A percentile compares a stretch with the other conserved stretches of the same genome.
phyloP scores from a whole-genome alignment of 2,113 vertebrate genomes.

The Eidolon helvum region DNA sequence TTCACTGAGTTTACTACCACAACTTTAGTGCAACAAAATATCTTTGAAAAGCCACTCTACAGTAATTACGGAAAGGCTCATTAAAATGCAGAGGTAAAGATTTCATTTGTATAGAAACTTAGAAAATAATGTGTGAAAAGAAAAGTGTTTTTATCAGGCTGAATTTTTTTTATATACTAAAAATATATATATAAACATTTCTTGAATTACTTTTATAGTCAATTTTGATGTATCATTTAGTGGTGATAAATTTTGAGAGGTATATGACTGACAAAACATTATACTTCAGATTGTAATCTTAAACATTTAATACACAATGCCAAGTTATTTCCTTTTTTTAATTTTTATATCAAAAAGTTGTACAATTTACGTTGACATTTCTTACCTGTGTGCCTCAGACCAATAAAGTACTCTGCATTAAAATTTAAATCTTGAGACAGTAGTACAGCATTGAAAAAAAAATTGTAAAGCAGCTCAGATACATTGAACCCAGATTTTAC shows the following conservation, averaged over 20 bases:
- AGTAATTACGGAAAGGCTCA: slow-evolving; percentile 83
- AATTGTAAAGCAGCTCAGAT: slow-evolving; percentile 84
- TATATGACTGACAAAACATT: slow-evolving; percentile 65
- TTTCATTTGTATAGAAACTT: slow-evolving; percentile 80
- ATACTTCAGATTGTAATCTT: slow-evolving; percentile 73
- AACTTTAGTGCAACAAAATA: slow-evolving; percentile 84
- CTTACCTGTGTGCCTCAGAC: slow-evolving; percentile 82
- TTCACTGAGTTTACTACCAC: slow-evolving; percentile 78
- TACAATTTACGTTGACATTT: slow-evolving; percentile 78
- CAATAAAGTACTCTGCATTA: slow-evolving; percentile 84
- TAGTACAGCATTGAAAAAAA: slow-evolving; percentile 86
- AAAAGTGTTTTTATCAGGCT: slow-evolving; percentile 65
- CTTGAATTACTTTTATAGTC: slow-evolving; percentile 65
- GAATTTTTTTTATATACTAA: slow-evolving; percentile 74
- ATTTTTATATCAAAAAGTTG: slow-evolving; percentile 74
- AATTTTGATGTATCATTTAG: slow-evolving; percentile 67
- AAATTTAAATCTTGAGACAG: slow-evolving; percentile 87
- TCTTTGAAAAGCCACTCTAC: slow-evolving; percentile 76
- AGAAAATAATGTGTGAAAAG: slow-evolving; percentile 80
- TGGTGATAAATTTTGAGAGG: slow-evolving; percentile 74
- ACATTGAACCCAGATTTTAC: slow-evolving; percentile 81
- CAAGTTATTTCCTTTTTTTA: slow-evolving; percentile 77
- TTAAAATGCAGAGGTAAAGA: slow-evolving; percentile 85
- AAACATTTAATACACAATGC: slow-evolving; percentile 80
- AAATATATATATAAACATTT: slow-evolving; percentile 73